Evolutionary conservation across 1,140 invertebrate species (phyloP).

Genomic region (Formica selysi): DNA sequence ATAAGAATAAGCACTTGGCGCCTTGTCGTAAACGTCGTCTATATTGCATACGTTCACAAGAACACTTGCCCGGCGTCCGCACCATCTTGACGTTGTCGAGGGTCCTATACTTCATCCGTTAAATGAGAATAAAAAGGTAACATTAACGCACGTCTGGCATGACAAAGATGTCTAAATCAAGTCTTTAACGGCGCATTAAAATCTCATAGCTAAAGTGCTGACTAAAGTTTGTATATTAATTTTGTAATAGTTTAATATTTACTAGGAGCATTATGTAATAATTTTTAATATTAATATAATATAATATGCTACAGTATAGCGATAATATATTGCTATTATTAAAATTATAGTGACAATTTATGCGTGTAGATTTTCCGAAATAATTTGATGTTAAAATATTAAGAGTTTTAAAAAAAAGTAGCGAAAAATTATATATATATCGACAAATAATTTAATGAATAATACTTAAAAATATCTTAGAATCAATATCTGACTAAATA

Average conservation of each 20-base stretch:
- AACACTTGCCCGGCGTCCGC: slow-evolving; percentile 51
- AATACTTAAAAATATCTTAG: background rate
- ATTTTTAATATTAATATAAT: background rate
- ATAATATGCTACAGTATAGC: too few species aligned
- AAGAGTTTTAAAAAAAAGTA: background rate
- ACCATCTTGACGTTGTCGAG: slow-evolving; percentile 52
- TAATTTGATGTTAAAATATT: background rate
- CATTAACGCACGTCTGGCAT: slow-evolving; percentile 24
- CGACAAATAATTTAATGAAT: background rate
- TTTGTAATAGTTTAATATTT: background rate
- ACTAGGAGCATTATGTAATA: background rate
- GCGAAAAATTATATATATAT: too few species aligned
- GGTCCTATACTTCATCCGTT: slow-evolving; percentile 22
- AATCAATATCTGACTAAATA: background rate
- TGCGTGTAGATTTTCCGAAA: background rate
- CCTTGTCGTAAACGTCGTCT: slow-evolving; percentile 58
- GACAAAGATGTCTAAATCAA: slow-evolving; percentile 54
- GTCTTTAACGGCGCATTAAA: background rate
- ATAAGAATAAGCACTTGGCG: slow-evolving; percentile 64
- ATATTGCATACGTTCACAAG: slow-evolving; percentile 42
- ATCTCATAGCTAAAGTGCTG: background rate
- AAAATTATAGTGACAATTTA: slow-evolving; percentile 1
- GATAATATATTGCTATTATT: background rate
- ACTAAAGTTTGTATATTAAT: background rate
- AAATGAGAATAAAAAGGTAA: slow-evolving; percentile 48